Conservation (phyloP, 1,140 invertebrate genomes). For the Bradynema listronoti region DNA sequence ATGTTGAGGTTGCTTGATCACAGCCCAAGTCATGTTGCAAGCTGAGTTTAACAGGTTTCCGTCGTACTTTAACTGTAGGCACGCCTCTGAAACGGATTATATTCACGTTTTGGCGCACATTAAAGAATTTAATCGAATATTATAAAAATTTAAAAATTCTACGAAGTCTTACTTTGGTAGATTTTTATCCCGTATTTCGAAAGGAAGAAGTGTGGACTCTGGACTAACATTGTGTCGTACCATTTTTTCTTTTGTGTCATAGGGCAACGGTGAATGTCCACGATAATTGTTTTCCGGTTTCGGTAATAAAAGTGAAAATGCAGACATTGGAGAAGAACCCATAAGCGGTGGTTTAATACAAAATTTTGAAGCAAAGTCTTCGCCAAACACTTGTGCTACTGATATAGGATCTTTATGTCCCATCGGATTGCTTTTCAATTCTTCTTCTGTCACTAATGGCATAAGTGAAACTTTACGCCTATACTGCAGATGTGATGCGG, state of each 20-base stretch:
- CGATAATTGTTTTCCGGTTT: neutral
- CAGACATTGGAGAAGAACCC: neutral
- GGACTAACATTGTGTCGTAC: slow-evolving; percentile 11
- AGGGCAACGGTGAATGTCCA: slow-evolving; percentile 25
- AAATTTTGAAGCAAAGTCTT: slow-evolving; percentile 45
- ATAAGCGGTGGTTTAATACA: slow-evolving; percentile 15
- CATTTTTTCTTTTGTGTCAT: slow-evolving; percentile 36
- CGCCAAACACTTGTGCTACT: slow-evolving; percentile 41
- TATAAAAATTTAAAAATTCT: slow-evolving; percentile 3
- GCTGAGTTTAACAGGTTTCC: slow-evolving; percentile 2
- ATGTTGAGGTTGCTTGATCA: neutral
- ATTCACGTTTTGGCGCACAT: neutral
- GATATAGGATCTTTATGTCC: slow-evolving; percentile 31
- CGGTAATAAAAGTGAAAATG: too few relatives aligned
- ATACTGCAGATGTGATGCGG: too few relatives aligned
- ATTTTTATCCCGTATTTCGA: slow-evolving; percentile 30
- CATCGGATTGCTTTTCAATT: slow-evolving; percentile 21
- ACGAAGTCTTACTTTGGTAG: slow-evolving; percentile 15
- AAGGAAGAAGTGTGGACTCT: slow-evolving; percentile 15
- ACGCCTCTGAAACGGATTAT: slow-evolving; percentile 23
- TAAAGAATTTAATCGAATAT: neutral
- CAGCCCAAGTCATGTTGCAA: neutral
- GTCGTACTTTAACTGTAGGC: slow-evolving; percentile 34
- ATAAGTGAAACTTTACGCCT: slow-evolving; percentile 40
- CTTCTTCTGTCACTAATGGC: slow-evolving; percentile 39